Base-by-base conservation (phyloP, 2,888 invertebrate species). In the Osmoderma eremita region DNA sequence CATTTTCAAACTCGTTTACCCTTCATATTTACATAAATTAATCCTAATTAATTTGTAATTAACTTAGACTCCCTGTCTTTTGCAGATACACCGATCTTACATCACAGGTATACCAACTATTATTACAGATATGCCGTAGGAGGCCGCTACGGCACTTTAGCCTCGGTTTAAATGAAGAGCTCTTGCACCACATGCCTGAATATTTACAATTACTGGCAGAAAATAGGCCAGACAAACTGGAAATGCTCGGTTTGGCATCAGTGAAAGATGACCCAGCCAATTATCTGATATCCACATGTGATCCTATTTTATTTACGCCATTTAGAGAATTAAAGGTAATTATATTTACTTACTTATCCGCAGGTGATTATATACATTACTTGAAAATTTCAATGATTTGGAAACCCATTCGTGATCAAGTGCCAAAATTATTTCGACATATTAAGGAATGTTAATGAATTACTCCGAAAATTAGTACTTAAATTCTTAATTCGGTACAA, bases 251-350 rank as follows among this genome's bases (percentile, higher is more conserved):
- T 74, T 81, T 92, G 73, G 90, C 91, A 71, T 90, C 90, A 58
- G 87, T 92, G 30, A 91, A 91, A 80, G 89, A 89, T 78, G 89
- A 91, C 83, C 89, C 91, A 66, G 86, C 88, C 75, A 85, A 86
- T 75, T 91, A 91, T 81, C 84, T 86, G 58, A 81, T 86, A 53
- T 79, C 84, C 30, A 83, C 86, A 72, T 83, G 90, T 68, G 83
- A 88, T 75, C 83, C 86, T 61, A 79, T 83, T 58, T 79, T 86
- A 69, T 85, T 92, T 73, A 83, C 84, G 71, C 84, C 86, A 61
- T 91, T 90, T 77, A 81, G 82, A 67, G 84, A 84, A 72, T 81
- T 90, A 70, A 85, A 86, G 80, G 86, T 86, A 75, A 71, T 30
- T 2, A 30, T 30, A n/a, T n/a, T n/a, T n/a, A n/a, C n/a, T n/a